phyloP scores from a whole-genome alignment of 2,888 invertebrate genomes.

The Willowsia nigromaculata region DNA sequence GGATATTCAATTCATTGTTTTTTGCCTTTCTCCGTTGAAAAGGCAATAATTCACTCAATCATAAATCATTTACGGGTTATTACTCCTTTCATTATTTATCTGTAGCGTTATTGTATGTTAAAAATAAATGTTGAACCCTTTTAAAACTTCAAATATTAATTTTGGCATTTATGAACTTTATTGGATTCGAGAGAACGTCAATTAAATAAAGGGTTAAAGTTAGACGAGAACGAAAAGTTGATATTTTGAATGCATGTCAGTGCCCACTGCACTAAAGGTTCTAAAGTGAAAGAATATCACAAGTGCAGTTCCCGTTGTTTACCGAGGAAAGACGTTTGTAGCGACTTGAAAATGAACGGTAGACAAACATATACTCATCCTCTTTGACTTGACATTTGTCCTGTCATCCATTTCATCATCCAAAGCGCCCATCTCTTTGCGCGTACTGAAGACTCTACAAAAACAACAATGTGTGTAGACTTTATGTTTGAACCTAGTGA shows the following conservation, averaged over 20 bases:
- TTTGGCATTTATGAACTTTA: no score
- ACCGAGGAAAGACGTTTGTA: background rate
- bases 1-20: background rate
- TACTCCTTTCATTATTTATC: background rate
- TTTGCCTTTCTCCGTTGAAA: background rate
- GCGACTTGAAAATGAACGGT: background rate
- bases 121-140: background rate
- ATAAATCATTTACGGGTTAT: background rate
- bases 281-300: background rate
- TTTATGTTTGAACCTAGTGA: background rate
- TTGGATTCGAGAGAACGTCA: no score
- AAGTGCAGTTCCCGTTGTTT: background rate
- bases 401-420: background rate
- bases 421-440: background rate
- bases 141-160: no score
- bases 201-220: no score
- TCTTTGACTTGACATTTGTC: slow-evolving; percentile 3
- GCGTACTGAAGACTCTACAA: background rate
- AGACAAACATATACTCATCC: background rate
- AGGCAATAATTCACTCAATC: background rate
- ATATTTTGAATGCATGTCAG: background rate
- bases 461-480: slow-evolving; percentile 6
- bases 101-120: no score
- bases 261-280: background rate
- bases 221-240: no score